Evolutionary conservation across 1,140 invertebrate species (phyloP), one percentile per base, ranked within the genome.

Genomic region (Globodera ellingtonae): DNA sequence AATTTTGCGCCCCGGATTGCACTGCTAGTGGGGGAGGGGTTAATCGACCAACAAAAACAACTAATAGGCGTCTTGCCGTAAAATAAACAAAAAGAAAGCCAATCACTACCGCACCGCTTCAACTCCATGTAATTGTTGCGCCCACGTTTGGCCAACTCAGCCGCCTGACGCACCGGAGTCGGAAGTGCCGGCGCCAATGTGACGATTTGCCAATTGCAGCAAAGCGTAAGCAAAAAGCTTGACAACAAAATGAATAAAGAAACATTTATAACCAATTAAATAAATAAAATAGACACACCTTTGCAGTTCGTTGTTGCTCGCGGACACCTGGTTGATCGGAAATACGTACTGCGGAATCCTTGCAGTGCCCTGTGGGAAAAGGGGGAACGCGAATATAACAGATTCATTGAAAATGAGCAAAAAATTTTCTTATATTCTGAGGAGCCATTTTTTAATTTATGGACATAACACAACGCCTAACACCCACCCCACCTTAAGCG

Each of bases 321-420:
- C 65, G 6, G 35, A 47, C 7, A 77, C 47, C 21, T 82, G 79
- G 59, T 82, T 83, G 7, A 82, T 66, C 10, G 77, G 66, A 9
- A 82, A 59, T 15, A 73, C 48, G 35, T 82, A 82, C 24, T 82
- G 80, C 44, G 81, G 81, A 59, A 83, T 82, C 47, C 76, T 77
- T 10, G 75, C 74, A 59, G 81, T 82, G 10, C 81, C 81, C 81
- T 83, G 24, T 8, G 77, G 70, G 3, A 18, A 1, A 50, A 24
- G 9, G 4, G 21, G 2, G 46, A 72, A 35, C 15, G 78, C n/a
- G 10, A 6, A n/a, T n/a, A 75, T 13, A 73, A 24, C 35, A 52
- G 15, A 10, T 52, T 0, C 8, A 52, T 52, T 52, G 4, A 9
- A 52, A 52, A 52, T 3, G 7, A 52, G 15, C 9, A 52, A 15